A percentile compares a stretch with the other conserved stretches of the same genome.
Evolutionary conservation across 2,888 invertebrate species (phyloP).

Genomic region (Escarpia spicata): DNA sequence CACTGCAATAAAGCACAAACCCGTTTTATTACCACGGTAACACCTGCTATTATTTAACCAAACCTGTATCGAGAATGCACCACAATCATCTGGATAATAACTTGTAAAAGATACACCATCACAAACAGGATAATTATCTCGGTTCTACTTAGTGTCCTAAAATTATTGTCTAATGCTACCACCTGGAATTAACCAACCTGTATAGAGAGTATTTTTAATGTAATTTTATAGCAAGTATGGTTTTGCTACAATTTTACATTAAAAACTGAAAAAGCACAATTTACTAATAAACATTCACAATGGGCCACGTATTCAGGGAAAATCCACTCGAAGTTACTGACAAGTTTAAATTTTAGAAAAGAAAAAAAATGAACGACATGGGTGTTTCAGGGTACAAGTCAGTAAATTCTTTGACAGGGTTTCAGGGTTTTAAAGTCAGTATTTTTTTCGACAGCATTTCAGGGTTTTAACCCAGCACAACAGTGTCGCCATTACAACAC

Average conservation of each 20-base stretch:
- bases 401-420: too few species aligned
- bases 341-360: too few species aligned
- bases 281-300: too few species aligned
- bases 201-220: not conserved
- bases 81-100: not conserved
- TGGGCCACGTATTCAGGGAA: too few species aligned
- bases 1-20: slow-evolving; percentile 62
- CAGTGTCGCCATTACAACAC: not conserved
- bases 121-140: not conserved
- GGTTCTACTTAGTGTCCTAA: not conserved
- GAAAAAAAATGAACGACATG: too few species aligned
- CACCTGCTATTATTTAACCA: not conserved
- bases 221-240: not conserved
- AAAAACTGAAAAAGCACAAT: not conserved
- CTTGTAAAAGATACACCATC: not conserved
- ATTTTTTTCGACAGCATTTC: too few species aligned
- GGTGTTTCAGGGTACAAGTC: too few species aligned
- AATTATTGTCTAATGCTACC: not conserved
- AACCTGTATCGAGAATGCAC: not conserved
- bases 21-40: not conserved
- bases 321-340: too few species aligned
- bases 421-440: too few species aligned
- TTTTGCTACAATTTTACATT: not conserved
- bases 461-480: not conserved
- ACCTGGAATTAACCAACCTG: not conserved